Base-by-base conservation (phyloP, 2,113 vertebrate genomes). In the Plecturocebus donacophilus region DNA sequence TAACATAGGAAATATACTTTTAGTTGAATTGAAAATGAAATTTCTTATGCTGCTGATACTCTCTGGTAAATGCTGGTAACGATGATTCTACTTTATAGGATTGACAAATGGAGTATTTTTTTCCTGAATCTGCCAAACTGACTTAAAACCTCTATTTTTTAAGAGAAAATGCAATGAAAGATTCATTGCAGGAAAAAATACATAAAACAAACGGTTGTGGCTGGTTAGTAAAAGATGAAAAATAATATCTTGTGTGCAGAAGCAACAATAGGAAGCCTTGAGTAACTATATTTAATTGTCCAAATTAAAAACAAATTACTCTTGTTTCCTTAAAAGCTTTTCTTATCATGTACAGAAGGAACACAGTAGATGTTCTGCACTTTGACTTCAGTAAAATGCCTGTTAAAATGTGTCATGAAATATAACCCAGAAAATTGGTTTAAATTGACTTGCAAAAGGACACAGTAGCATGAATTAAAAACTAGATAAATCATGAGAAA, bases 361-460 rank as follows among this genome's bases (percentile, higher is more conserved):
- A 75, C 70, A 64, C 35, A 75, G 40, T 23, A 20, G 32, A 94
- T 38, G 5, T 4, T 90, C 58, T 86, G 82, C 38, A 64, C 86
- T 97, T 94, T 95, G 82, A 88, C 93, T 89, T 96, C 8, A 9
- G 47, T 79, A 76, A 95, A 98, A 97, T 94, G 93, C 79, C 83
- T 81, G 47, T 76, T 91, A 94, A 89, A 95, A 30, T 66, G 47
- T 86, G 86, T 95, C 93, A 91, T 84, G 68, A 91, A 93, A 94
- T 91, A 58, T 95, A 90, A 97, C 95, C 95, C 80, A 94, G 85
- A 95, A 97, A 96, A 95, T 92, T 94, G 66, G 81, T 52, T 95
- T 82, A 91, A 98, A 95, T 95, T 97, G 93, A 94, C 94, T 97
- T 97, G 83, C 61, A 87, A 92, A 94, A 93, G 70, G 73, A 89